Evolutionary conservation across 2,888 invertebrate species (phyloP), one percentile per base, ranked within the genome.

Genomic region (Mythimna vitellina): DNA sequence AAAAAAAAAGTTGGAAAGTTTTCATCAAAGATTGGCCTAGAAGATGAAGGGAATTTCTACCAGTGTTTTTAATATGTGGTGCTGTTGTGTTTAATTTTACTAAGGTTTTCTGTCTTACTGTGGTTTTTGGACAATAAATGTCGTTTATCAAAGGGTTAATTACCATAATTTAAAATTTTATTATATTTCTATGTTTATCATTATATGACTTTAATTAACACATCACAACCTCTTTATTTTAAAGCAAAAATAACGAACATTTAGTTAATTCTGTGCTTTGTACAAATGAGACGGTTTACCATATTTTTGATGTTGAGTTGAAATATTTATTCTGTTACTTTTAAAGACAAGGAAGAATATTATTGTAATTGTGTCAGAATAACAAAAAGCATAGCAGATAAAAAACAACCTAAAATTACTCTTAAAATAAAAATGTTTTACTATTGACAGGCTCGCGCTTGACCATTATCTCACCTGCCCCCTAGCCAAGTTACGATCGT

Each of bases 181-280:
- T 35, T 3, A n/a, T n/a, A 3, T n/a, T 58, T 6, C 17, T 46
- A 46, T 17, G 42, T 49, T 49, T 20, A 7, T n/a, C n/a, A 51
- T 51, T 54, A 38, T 20, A 29, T 38, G n/a, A 58, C n/a, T 57
- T 65, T 61, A 57, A 78, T 78, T 35, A 65, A 46, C 61, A 72
- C 49, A 46, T 22, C 56, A 61, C 51, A 14, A 49, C 10, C 35
- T 14, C 70, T 58, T 63, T 76, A 58, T 61, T 61, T 51, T 20
- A 61, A 42, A 61, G 56, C 42, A 51, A 42, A 58, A 7, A 56
- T 61, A 70, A 78, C 71, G 61, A 71, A 29, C 49, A 22, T 20
- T 51, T 51, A 9, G n/a, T 51, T 51, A 51, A 51, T 9, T n/a
- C 3, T n/a, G 8, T 51, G 49, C 65, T 74, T 65, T 29, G 35